Base-by-base conservation (phyloP, 2,113 vertebrate genomes). In the Trematomus loennbergii region DNA sequence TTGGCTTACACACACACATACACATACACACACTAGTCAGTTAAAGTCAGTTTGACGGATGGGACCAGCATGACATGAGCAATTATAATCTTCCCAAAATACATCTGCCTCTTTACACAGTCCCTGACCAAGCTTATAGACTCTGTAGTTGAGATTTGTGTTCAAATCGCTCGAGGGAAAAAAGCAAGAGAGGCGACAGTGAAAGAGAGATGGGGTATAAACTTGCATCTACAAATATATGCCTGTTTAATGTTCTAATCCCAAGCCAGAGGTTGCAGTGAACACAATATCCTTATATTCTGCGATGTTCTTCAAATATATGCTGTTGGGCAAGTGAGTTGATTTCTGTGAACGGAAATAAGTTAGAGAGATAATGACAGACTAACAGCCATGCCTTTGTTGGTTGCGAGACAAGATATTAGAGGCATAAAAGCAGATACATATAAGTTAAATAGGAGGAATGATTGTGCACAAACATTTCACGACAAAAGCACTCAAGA, bases 11-110 rank as follows among this genome's bases (percentile, higher is more conserved):
- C 5, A 68, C 73, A 75, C 62, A 72, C 69, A 68, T 20, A n/a
- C n/a, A n/a, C n/a, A n/a, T 12, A 72, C 33, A 79, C 74, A 75
- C 79, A 13, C 60, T 63, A 74, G 50, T 65, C 71, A 69, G 71
- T 59, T 57, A 64, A 50, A 81, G 77, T 81, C 81, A 79, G 72
- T 82, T 61, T 72, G 76, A 81, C 61, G 53, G 45, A 84, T 55
- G 72, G 70, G 77, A 83, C 77, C 67, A 78, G 78, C 85, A 82
- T 86, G 85, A 87, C 87, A 89, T 70, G 75, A 87, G 89, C 81
- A 86, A 90, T 88, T 90, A 86, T 82, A 86, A 84, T 86, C 82
- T 80, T 87, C 85, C 87, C 33, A 82, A 91, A 90, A 89, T 89
- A 87, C 65, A 90, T 86, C 81, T 72, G 71, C 54, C 68, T 78